These are phyloP conservation scores for Acronicta aceris DNA, from an alignment of 2,888 invertebrate species.

Conservation along the genomic window DNA sequence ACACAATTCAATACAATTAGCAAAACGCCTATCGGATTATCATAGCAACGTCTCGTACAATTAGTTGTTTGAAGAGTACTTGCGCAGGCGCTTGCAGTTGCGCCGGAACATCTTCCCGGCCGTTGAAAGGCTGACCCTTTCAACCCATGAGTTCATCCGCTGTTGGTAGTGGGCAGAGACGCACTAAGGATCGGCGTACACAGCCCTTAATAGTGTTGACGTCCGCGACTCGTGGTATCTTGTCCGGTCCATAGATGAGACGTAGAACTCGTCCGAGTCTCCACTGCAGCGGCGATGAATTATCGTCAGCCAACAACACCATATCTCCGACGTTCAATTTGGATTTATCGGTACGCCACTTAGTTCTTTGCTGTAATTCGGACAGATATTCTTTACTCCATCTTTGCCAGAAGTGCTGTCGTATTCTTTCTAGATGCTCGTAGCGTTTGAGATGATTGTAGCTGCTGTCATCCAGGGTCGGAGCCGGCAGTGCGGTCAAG, in stretches of 20 bases:
- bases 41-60: too few species aligned
- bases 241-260: background rate
- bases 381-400: constrained; percentile 2
- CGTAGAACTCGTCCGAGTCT: constrained; percentile 5
- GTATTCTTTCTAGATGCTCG: background rate
- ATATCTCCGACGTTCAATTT: constrained; percentile 1
- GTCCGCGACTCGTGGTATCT: background rate
- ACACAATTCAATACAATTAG: background rate
- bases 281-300: constrained; percentile 1
- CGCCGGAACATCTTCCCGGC: background rate
- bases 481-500: constrained; percentile 5
- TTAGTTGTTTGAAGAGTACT: too few species aligned
- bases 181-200: background rate
- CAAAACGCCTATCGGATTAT: background rate
- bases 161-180: constrained; percentile 2
- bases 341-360: background rate
- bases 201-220: background rate
- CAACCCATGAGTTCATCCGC: background rate
- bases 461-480: background rate
- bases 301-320: constrained; percentile 3
- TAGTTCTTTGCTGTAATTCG: background rate
- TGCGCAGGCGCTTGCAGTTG: background rate
- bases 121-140: constrained; percentile 1
- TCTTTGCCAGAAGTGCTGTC: constrained; percentile 2
- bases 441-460: background rate